phyloP scores from a whole-genome alignment of 2,888 invertebrate species.

The Pristionchus entomophagus region DNA sequence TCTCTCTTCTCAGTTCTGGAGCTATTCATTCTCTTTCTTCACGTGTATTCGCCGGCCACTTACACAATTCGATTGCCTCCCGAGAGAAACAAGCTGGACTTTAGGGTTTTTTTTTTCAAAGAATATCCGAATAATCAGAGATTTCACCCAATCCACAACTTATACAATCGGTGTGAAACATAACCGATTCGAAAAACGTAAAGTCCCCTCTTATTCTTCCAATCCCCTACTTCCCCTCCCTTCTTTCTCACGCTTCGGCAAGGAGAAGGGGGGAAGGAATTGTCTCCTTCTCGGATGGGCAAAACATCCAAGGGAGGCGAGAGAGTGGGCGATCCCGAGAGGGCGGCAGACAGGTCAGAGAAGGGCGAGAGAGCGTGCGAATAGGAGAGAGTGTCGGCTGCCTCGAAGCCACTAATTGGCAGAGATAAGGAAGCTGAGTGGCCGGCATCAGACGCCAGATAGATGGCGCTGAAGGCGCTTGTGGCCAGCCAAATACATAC shows the following conservation, averaged over 20 bases:
- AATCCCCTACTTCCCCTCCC: background rate
- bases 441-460: background rate
- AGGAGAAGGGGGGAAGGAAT: background rate
- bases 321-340: constrained; percentile 10
- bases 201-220: background rate
- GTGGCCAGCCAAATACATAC: no score
- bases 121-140: background rate
- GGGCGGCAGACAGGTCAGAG: background rate
- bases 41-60: background rate
- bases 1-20: constrained; percentile 23
- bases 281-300: background rate
- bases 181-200: no score
- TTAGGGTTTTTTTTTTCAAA: background rate
- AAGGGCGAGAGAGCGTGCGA: background rate
- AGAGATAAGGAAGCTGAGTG: background rate
- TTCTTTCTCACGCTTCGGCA: constrained; percentile 34
- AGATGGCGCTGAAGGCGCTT: no score
- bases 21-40: background rate
- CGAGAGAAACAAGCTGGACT: background rate
- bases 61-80: background rate
- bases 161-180: background rate
- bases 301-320: constrained; percentile 8
- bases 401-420: background rate
- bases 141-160: background rate
- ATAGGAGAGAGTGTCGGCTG: constrained; percentile 6